phyloP scores from a whole-genome alignment of 2,113 vertebrate species.

The Nettapus auritus region DNA sequence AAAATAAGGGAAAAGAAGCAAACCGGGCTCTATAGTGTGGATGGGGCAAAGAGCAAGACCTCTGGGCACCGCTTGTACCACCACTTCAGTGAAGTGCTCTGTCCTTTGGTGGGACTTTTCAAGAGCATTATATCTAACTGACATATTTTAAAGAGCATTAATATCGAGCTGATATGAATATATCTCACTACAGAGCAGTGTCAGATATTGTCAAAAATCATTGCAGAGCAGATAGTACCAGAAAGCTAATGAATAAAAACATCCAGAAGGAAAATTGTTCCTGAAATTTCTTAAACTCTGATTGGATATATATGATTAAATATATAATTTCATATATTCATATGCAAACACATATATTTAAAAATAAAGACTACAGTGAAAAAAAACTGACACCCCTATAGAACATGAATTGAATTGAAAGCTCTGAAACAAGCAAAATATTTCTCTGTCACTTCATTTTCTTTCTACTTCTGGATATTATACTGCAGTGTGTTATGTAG shows the following conservation, averaged over 20 bases:
- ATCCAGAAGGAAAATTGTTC: not conserved
- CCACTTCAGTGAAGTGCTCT: not conserved
- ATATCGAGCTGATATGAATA: too few species aligned
- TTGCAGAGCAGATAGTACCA: not conserved
- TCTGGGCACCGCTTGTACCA: not conserved
- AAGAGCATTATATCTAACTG: not conserved
- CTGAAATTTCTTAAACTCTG: not conserved
- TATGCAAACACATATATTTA: not conserved
- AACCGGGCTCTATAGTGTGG: not conserved
- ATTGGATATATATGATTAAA: not conserved
- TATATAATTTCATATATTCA: not conserved
- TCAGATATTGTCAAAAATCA: not conserved
- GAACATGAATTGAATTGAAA: not conserved
- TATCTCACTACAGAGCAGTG: too few species aligned
- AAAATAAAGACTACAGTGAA: not conserved
- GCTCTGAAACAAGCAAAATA: not conserved
- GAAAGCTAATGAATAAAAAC: not conserved
- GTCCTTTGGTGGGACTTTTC: not conserved
- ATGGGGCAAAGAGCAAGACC: not conserved
- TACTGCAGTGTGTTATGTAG: not conserved
- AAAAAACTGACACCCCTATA: not conserved
- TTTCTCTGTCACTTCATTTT: not conserved
- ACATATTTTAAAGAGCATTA: too few species aligned
- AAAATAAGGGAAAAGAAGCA: not conserved
- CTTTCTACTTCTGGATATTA: not conserved